Evolutionary conservation across 2,888 invertebrate species (phyloP), one percentile per base, ranked within the genome.

Genomic region (Sarcophaga rosellei): DNA sequence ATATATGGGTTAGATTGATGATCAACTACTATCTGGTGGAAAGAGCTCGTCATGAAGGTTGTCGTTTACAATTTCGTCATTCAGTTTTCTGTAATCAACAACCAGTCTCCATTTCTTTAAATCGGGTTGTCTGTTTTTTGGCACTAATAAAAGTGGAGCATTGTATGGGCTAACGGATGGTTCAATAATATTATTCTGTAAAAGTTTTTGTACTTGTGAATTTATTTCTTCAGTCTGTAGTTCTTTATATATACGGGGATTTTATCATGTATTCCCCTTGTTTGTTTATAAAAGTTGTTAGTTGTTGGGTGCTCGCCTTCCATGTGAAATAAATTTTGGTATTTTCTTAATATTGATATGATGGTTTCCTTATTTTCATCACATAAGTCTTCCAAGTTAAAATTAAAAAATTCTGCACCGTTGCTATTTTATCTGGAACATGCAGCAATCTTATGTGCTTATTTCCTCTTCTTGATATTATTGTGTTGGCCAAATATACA

Each of bases 91-190:
- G 6, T 25, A 25, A 57, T 57, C 4, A 17, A 25, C 6, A 25
- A 25, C 4, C 25, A 25, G 4, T 25, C 25, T 25, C 25, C 25
- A 25, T 25, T 25, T 25, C 23, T 63, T 21, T 23, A 63, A 63
- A 23, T 63, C 25, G 21, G 63, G 11, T 23, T 63, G 63, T 23
- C 25, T 17, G 25, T 63, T 63, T 63, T 63, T 63, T 63, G 63
- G 25, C 15, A 63, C 63, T 8, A 63, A 25, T 25, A 25, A 25
- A 25, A 25, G 25, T 25, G 25, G 25, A 25, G 25, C 25, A 25
- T 25, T 25, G 63, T 63, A 63, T 63, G 63, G 63, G 63, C 63
- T 63, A 23, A 25, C 15, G 63, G 63, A 63, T 63, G 63, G 63
- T 63, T 63, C 63, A 23, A 63, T 63, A 17, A 63, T 63, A 25